A percentile compares a stretch with the other conserved stretches of the same genome.
Evolutionary conservation across 2,888 invertebrate species (phyloP).

Genomic region (Philereme vetulata): DNA sequence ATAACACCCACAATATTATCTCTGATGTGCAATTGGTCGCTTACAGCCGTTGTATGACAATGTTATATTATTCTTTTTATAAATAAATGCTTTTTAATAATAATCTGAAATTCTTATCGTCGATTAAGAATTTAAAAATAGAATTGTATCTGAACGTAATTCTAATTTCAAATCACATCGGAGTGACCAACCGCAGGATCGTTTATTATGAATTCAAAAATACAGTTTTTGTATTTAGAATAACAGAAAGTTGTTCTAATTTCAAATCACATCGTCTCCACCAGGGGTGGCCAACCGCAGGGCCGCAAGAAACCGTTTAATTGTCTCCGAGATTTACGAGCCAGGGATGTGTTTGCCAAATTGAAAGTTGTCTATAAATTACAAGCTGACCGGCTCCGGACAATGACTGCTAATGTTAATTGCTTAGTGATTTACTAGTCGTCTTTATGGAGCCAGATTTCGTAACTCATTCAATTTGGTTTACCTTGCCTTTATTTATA

Average conservation of each 20-base stretch:
- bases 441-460: slow-evolving; percentile 9
- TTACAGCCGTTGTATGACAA: too few species aligned
- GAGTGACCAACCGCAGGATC: slow-evolving; percentile 53
- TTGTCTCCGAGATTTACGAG: slow-evolving; percentile 73
- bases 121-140: too few species aligned
- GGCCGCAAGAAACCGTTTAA: slow-evolving; percentile 71
- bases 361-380: slow-evolving; percentile 81
- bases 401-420: slow-evolving; percentile 43
- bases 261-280: slow-evolving; percentile 23
- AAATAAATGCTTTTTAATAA: too few species aligned
- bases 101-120: too few species aligned
- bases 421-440: slow-evolving; percentile 36
- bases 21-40: too few species aligned
- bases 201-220: neutral
- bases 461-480: too few species aligned
- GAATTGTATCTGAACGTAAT: slow-evolving; percentile 5
- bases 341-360: slow-evolving; percentile 69
- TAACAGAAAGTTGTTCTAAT: slow-evolving; percentile 17
- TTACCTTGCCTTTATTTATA: too few species aligned
- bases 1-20: too few species aligned
- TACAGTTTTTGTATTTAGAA: too few species aligned
- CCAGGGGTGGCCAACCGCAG: slow-evolving; percentile 52
- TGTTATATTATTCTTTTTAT: too few species aligned
- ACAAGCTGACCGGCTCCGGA: slow-evolving; percentile 45
- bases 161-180: slow-evolving; percentile 23